phyloP scores from a whole-genome alignment of 2,888 invertebrate species.

The Parelbella ahira region DNA sequence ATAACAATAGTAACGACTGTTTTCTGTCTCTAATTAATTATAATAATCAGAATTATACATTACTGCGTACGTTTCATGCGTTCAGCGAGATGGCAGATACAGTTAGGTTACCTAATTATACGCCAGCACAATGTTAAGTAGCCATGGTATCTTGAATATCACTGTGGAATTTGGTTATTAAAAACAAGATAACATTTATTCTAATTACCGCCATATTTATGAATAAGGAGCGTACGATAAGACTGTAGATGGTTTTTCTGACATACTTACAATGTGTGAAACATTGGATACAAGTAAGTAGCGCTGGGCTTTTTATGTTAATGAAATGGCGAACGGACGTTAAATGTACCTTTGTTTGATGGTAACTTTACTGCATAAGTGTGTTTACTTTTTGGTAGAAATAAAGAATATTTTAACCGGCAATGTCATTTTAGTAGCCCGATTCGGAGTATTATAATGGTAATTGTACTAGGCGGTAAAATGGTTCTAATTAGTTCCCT shows the following conservation, averaged over 20 bases:
- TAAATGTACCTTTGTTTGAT: background rate
- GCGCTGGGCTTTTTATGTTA: slow-evolving; percentile 4
- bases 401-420: no score
- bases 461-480: no score
- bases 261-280: slow-evolving; percentile 37
- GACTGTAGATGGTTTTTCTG: slow-evolving; percentile 20
- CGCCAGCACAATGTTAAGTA: slow-evolving; percentile 24
- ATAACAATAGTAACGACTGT: slow-evolving; percentile 12
- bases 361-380: no score
- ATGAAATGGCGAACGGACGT: background rate
- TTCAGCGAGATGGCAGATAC: slow-evolving; percentile 27
- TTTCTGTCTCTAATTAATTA: slow-evolving; percentile 20
- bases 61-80: slow-evolving; percentile 20
- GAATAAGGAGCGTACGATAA: slow-evolving; percentile 19
- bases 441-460: no score
- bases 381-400: no score
- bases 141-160: slow-evolving; percentile 16
- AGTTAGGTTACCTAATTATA: slow-evolving; percentile 29
- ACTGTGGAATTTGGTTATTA: slow-evolving; percentile 20
- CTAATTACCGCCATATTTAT: slow-evolving; percentile 27
- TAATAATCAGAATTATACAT: slow-evolving; percentile 17
- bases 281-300: slow-evolving; percentile 29
- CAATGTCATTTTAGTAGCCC: no score
- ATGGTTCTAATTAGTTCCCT: slow-evolving; percentile 27
- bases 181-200: slow-evolving; percentile 24